These are phyloP conservation scores for Echinometra lucunter DNA, from an alignment of 53 echinoderm and acorn worm genomes.

Conservation along the genomic window DNA sequence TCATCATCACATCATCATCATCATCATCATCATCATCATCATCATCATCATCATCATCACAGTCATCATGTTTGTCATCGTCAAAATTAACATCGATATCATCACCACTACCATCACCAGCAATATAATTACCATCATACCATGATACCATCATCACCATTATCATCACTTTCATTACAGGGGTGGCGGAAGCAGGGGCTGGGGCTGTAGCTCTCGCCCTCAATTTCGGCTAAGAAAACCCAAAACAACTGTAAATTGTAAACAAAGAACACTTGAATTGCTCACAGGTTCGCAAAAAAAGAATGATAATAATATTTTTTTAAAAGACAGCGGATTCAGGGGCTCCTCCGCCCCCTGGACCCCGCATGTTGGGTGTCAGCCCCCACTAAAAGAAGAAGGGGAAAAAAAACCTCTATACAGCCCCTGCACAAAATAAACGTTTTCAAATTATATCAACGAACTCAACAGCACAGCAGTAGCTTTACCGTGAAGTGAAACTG, in stretches of 20 bases:
- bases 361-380: too few species aligned
- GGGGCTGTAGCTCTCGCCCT: too few species aligned
- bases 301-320: too few species aligned
- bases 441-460: neutral
- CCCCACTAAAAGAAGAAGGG: too few species aligned
- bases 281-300: too few species aligned
- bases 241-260: too few species aligned
- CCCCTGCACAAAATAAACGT: neutral
- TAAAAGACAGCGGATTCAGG: too few species aligned
- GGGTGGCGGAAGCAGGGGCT: too few species aligned
- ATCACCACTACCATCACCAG: neutral
- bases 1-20: conserved; percentile 21
- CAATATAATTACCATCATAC: neutral
- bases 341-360: too few species aligned
- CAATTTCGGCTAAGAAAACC: too few species aligned
- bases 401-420: neutral
- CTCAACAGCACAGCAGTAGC: neutral
- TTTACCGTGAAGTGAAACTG: neutral
- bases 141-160: neutral
- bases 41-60: neutral
- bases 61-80: neutral
- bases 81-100: neutral
- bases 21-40: conserved; percentile 8
- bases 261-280: too few species aligned
- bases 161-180: conserved; percentile 9